phyloP scores from a whole-genome alignment of 2,888 invertebrate genomes.

The Hydraecia micacea region DNA sequence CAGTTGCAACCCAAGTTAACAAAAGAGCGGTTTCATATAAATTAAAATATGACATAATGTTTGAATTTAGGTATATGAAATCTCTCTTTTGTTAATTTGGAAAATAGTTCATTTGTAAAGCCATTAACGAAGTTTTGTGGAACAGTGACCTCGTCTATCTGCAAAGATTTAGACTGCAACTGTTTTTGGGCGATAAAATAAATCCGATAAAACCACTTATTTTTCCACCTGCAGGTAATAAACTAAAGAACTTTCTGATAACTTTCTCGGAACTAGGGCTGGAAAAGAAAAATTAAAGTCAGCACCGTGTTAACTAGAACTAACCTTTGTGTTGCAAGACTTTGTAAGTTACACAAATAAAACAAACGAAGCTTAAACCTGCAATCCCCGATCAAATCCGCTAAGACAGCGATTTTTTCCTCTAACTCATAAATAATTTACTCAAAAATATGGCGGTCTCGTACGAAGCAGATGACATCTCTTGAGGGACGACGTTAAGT shows the following conservation, averaged over 20 bases:
- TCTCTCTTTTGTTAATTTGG: constrained; percentile 1
- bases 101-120: background rate
- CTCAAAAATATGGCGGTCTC: constrained; percentile 48
- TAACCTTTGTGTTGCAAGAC: background rate
- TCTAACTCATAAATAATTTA: constrained; percentile 49
- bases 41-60: background rate
- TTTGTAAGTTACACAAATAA: background rate
- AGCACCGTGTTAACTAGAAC: background rate
- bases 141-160: background rate
- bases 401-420: constrained; percentile 3
- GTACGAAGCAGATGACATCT: constrained; percentile 45
- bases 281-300: background rate
- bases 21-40: too few relatives aligned
- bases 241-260: constrained; percentile 21
- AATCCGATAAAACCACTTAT: constrained; percentile 5
- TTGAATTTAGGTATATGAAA: constrained; percentile 25
- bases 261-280: background rate
- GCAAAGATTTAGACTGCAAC: background rate
- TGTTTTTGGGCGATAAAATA: background rate
- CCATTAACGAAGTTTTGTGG: background rate
- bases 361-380: background rate
- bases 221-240: constrained; percentile 10
- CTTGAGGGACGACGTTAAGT: constrained; percentile 54
- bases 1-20: constrained; percentile 16
- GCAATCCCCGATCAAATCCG: background rate